A percentile compares a stretch with the other conserved stretches of the same genome.
These are phyloP conservation scores for Turnix velox DNA, from an alignment of 2,113 vertebrate genomes.

Conservation along the genomic window DNA sequence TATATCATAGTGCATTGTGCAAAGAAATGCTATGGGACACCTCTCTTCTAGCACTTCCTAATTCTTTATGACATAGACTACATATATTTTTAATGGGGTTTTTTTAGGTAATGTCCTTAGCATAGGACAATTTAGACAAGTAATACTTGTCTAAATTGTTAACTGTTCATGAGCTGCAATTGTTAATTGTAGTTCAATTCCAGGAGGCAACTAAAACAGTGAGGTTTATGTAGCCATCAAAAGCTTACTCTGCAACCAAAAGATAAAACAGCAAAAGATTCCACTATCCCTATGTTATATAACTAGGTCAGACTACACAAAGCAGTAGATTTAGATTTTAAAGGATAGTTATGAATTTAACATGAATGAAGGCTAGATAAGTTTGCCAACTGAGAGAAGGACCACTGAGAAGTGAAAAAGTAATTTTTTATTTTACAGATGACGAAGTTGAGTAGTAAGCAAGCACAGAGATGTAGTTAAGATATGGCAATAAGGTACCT, in stretches of 20 bases:
- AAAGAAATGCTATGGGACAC: not conserved
- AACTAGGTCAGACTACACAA: conserved; percentile 23
- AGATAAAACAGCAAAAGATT: not conserved
- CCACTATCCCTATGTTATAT: not conserved
- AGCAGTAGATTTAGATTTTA: not conserved
- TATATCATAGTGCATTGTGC: fast-evolving
- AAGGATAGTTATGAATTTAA: not conserved
- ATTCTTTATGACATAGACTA: not conserved
- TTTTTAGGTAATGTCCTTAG: not conserved
- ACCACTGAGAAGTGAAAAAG: not conserved
- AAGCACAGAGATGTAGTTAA: not conserved
- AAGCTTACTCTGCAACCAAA: not conserved
- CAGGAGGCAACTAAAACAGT: not conserved
- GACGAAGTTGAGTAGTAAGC: not conserved
- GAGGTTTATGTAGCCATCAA: not conserved
- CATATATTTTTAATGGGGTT: not conserved
- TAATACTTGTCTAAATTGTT: too few species aligned
- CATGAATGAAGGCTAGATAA: not conserved
- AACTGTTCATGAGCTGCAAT: too few species aligned
- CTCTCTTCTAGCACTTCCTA: not conserved
- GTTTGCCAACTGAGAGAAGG: not conserved
- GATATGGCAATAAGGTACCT: not conserved
- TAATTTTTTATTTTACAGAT: not conserved
- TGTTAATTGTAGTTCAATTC: not conserved
- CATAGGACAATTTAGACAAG: not conserved